Evolutionary conservation across 2,888 invertebrate genomes (phyloP), one percentile per base, ranked within the genome.

Genomic region (Idaea biselata): DNA sequence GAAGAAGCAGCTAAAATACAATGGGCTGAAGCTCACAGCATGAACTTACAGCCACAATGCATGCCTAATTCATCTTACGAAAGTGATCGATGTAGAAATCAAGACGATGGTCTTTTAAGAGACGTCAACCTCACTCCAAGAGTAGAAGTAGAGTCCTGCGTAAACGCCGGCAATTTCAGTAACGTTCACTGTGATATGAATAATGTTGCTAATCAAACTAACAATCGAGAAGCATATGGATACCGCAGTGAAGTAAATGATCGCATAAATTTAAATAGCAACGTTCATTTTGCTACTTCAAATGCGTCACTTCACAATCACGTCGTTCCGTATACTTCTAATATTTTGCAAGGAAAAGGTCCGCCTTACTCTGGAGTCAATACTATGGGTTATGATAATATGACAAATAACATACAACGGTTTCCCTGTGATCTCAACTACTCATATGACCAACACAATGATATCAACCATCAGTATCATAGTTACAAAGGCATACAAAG

Each of bases 101-200:
- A 85, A 68, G 88, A 88, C 68, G 88, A 88, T 67, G 85, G 86
- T 55, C 82, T 94, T 72, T 77, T 94, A 67, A 87, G 94, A 69
- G 94, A 94, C 75, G 92, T 93, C 18, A 93, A 78, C 74, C 80
- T 94, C 54, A 87, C 93, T 68, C 93, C 94, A 33, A 92, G 94
- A 75, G 87, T 94, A 58, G 94, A 94, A 80, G 94, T 94, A 63
- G 95, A 94, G 80, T 93, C 94, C 57, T 95, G 95, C 81, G 94
- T 95, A 18, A 94, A 94, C 79, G 87, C 94, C 64, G 94, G 95
- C 31, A 95, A 93, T 80, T 96, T 95, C 77, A 94, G 94, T 70
- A 95, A 95, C 81, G 90, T 95, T 60, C 95, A 95, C 79, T 95
- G 95, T 81, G 94, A 95, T 72, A 90, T 93, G 65, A 93, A 80